Base-by-base conservation (phyloP, 2,888 invertebrate genomes). In the Laothoe populi region DNA sequence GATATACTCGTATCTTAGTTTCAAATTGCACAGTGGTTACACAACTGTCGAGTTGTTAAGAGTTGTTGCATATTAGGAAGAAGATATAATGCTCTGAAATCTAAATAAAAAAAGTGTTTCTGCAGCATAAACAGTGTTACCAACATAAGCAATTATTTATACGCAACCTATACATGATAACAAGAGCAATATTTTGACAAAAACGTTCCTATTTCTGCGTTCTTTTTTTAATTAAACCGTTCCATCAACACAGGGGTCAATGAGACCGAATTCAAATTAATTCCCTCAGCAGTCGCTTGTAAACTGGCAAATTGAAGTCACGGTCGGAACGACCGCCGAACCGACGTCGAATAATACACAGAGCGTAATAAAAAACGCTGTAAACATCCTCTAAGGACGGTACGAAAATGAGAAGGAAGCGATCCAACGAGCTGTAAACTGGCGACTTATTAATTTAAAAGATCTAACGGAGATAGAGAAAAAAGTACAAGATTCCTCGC, bases 371-470 rank as follows among this genome's bases (percentile, higher is more conserved):
- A 81, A 80, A n/a, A 84, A 75, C 68, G 68, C 68, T 78, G 75
- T 78, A 77, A 79, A 82, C 77, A 78, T 66, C 63, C 66, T 49
- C 53, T 57, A 35, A 63, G 66, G 73, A 65, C 66, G 64, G 66
- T 64, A 59, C 64, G 68, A 70, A 77, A 79, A 84, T 82, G 78
- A 83, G 81, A 85, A 79, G 77, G 70, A 69, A 75, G 64, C 72
- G 71, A 74, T 68, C 67, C 72, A 70, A 72, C 78, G 74, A 75
- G 72, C 77, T 79, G 80, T 77, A 75, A 84, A 83, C 76, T 75
- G 75, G 67, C 71, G 70, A 72, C 76, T 82, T 82, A 83, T 86
- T 84, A 82, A 84, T 84, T 83, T 78, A 71, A 64, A 76, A 77
- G 69, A 73, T 74, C 78, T 74, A 81, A 53, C 53, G 53, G 19